phyloP scores from a whole-genome alignment of 2,113 vertebrate genomes.

The Nipponia nippon region DNA sequence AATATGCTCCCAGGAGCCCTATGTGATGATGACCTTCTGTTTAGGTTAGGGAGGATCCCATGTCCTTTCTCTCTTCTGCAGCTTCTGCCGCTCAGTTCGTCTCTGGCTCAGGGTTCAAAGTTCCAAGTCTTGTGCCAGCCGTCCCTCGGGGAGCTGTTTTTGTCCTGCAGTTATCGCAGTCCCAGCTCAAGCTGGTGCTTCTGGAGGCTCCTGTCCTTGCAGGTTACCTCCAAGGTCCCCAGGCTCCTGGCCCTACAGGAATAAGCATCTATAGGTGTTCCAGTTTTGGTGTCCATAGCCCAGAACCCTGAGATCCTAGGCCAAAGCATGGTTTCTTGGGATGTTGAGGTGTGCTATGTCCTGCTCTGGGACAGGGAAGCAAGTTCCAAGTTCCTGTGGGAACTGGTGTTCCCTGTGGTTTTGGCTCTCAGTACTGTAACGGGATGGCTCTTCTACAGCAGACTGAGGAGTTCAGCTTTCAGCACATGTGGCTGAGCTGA shows the following conservation, averaged over 20 bases:
- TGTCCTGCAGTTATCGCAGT: not conserved
- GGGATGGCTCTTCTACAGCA: not conserved
- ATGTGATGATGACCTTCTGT: not conserved
- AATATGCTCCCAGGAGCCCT: not conserved
- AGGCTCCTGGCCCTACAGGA: not conserved
- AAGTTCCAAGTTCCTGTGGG: not conserved
- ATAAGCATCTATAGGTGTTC: not conserved
- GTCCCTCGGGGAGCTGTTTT: not conserved
- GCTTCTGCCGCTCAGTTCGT: accelerated
- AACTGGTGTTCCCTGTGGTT: not conserved
- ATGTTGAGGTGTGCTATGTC: not conserved
- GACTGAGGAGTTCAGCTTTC: not conserved
- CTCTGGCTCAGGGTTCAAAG: not conserved
- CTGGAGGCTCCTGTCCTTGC: not conserved
- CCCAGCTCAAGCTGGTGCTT: not conserved
- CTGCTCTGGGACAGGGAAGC: not conserved
- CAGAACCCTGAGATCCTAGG: not conserved
- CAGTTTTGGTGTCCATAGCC: not conserved
- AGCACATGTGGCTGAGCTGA: not conserved
- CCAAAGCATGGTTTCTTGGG: not conserved
- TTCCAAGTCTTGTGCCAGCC: not conserved
- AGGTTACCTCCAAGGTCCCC: not conserved
- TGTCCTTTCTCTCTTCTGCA: not conserved
- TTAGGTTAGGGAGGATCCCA: not conserved
- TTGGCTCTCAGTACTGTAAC: not conserved